Percentiles rank a stretch among this genome's conserved stretches.
phyloP scores from a whole-genome alignment of 2,797 vertebrate species.

The Danio jaintianensis region DNA sequence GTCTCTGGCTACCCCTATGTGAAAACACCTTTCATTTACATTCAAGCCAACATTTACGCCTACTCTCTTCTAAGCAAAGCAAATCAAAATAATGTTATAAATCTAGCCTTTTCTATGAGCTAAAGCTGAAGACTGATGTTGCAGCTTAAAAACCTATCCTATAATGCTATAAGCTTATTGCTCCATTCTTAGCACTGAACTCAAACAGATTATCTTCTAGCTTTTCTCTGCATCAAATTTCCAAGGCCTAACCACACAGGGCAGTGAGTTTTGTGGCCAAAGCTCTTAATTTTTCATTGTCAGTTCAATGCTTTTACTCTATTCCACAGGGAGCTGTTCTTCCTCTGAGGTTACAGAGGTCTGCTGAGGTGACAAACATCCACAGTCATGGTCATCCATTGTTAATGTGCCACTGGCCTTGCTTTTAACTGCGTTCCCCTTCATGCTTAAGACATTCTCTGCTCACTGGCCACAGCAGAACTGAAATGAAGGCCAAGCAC shows the following conservation, averaged over 20 bases:
- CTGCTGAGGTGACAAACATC: constrained; percentile 32
- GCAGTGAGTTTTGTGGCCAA: not conserved
- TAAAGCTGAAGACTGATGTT: constrained; percentile 34
- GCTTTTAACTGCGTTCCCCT: not conserved
- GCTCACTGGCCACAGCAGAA: not conserved
- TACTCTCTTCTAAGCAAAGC: constrained; percentile 9
- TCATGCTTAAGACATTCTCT: constrained; percentile 22
- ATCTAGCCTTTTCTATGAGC: constrained; percentile 20
- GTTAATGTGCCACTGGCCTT: constrained; percentile 15
- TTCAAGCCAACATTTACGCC: not conserved
- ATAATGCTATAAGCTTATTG: constrained; percentile 37
- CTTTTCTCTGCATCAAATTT: constrained; percentile 36
- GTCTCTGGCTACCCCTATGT: not conserved
- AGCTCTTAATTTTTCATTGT: constrained; percentile 29
- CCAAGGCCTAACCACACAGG: constrained; percentile 2
- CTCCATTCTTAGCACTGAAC: constrained; percentile 35
- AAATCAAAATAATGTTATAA: constrained; percentile 36
- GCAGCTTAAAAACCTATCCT: constrained; percentile 19
- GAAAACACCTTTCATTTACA: constrained; percentile 37
- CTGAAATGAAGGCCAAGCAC: not conserved
- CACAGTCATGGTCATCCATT: constrained; percentile 26
- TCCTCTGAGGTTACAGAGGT: constrained; percentile 33
- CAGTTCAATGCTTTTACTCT: not conserved
- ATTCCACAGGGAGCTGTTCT: constrained; percentile 17
- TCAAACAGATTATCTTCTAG: constrained; percentile 36